Evolutionary conservation across 2,888 invertebrate species (phyloP), one percentile per base, ranked within the genome.

Genomic region (Archips crataeganus): DNA sequence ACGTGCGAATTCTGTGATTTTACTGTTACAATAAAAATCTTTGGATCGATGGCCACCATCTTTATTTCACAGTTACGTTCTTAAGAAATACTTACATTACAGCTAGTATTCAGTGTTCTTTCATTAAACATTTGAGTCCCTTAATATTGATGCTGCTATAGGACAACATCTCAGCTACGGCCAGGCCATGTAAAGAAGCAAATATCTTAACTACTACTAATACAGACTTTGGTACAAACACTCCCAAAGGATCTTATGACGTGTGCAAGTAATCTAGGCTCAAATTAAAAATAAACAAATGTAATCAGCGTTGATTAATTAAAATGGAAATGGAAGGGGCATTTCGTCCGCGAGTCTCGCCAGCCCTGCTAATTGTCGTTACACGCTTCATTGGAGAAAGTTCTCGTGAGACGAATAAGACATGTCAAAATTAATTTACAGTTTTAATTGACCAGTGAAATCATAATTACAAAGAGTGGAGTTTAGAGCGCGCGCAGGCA

Each of bases 351-450:
- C 83, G 85, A 89, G 88, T 88, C 81, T 86, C 88, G 84, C 87
- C 87, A 86, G 87, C 79, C 75, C 78, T 79, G 77, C 78, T 87
- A 91, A 92, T 91, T 91, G 89, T 78, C 84, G 82, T 78, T 81
- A 80, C 75, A 51, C 79, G 76, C 77, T 71, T 77, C 76, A 75
- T 77, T 80, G 81, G 81, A 86, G 87, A 88, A 86, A 88, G 85
- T 91, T 90, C 88, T 89, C 89, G 83, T 88, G 90, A 85, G 89
- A 90, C 85, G 77, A 75, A 77, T 51, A 51, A 15, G 51, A 51
- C 15, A 15, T 74, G 78, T 66, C 72, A 36, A 64, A 60, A 70
- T 51, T 68, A 72, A 66, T 71, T 75, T 76, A 63, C 32, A 57
- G 51, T 70, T 64, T 59, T 36, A 65, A 59, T 57, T 36, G 62